Percentiles rank a stretch among this genome's conserved stretches.
These are phyloP conservation scores for Stylophora pistillata DNA, from an alignment of 64 coral and sea anemone species.

Conservation along the genomic window DNA sequence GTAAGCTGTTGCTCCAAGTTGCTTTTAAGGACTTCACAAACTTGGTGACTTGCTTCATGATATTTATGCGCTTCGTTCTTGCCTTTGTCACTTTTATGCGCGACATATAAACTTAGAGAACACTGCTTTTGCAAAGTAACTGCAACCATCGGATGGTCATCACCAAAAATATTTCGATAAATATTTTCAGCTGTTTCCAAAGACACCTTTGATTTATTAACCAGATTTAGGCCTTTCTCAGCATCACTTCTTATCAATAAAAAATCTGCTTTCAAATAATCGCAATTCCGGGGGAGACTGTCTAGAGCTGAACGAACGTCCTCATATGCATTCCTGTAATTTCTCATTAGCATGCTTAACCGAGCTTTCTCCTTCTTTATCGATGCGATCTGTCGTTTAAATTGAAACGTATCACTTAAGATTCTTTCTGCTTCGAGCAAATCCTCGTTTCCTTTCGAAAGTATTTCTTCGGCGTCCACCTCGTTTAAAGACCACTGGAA, in stretches of 20 bases:
- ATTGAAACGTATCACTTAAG: neutral
- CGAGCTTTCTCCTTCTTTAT: neutral
- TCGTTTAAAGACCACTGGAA: neutral
- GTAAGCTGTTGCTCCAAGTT: neutral
- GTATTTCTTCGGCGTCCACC: neutral
- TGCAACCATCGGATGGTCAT: constrained; percentile 13
- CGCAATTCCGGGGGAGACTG: neutral
- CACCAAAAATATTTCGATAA: neutral
- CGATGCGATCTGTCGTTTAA: neutral
- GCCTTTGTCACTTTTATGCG: too few species aligned
- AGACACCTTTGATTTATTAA: neutral
- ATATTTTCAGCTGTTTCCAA: neutral
- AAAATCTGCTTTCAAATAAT: neutral
- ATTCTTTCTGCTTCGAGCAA: neutral
- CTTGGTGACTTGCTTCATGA: neutral
- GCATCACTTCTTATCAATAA: neutral
- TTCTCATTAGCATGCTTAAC: neutral
- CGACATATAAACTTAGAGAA: neutral
- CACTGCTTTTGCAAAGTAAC: neutral
- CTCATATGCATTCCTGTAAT: neutral
- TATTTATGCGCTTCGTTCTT: neutral
- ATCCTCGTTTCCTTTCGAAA: neutral
- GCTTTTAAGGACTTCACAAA: constrained; percentile 11
- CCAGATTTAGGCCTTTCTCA: neutral
- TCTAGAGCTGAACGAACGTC: neutral